phyloP scores from a whole-genome alignment of 1,140 invertebrate species.

The Delia radicum region DNA sequence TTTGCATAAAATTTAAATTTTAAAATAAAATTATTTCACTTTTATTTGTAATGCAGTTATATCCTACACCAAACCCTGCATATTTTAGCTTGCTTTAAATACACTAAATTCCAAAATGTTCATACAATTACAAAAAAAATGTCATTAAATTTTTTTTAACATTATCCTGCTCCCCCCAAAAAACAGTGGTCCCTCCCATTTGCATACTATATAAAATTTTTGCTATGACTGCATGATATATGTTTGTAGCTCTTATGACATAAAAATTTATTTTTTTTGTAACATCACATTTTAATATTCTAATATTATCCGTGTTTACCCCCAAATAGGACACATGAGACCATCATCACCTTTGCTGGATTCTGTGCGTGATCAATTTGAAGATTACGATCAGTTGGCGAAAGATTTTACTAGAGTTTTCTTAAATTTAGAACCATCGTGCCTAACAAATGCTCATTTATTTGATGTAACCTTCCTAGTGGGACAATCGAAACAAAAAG shows the following conservation, averaged over 20 bases:
- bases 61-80: too few relatives aligned
- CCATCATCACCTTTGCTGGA: conserved; percentile 89
- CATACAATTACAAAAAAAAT: too few relatives aligned
- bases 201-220: background rate
- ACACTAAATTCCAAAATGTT: too few relatives aligned
- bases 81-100: too few relatives aligned
- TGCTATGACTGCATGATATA: conserved; percentile 4
- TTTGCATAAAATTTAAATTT: too few relatives aligned
- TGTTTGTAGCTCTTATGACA: background rate
- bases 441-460: conserved; percentile 71
- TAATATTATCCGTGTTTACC: too few relatives aligned
- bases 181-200: conserved; percentile 1
- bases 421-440: conserved; percentile 75
- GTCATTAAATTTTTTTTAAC: too few relatives aligned
- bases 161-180: too few relatives aligned
- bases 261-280: background rate
- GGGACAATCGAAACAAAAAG: conserved; percentile 83
- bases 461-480: conserved; percentile 92
- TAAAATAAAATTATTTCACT: too few relatives aligned
- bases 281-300: background rate
- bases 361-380: conserved; percentile 87
- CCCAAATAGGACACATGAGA: conserved; percentile 78
- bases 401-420: conserved; percentile 90
- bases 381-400: conserved; percentile 90
- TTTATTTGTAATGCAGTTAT: too few relatives aligned